Conservation (phyloP, 2,888 invertebrate species). For the Drosophila subsilvestris region DNA sequence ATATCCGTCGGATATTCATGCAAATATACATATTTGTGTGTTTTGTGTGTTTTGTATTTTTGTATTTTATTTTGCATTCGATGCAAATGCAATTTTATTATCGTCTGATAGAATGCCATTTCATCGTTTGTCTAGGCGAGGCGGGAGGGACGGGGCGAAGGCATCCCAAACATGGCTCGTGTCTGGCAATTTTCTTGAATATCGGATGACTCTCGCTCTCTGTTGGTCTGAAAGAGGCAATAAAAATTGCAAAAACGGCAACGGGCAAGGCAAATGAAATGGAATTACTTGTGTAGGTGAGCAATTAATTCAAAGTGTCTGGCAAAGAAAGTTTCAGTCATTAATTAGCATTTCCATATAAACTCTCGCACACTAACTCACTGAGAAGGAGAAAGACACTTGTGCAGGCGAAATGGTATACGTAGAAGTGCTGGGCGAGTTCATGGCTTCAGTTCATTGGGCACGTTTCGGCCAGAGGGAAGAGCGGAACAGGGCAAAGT, state of each 20-base stretch:
- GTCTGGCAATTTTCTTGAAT: slow-evolving; percentile 26
- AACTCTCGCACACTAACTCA: not conserved
- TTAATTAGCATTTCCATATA: slow-evolving; percentile 70
- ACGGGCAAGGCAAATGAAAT: slow-evolving; percentile 39
- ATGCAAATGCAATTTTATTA: slow-evolving; percentile 63
- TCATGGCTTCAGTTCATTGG: slow-evolving; percentile 55
- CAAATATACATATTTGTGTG: slow-evolving; percentile 1
- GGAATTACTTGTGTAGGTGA: slow-evolving; percentile 43
- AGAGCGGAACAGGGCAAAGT: not conserved
- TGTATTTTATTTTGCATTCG: slow-evolving; percentile 46
- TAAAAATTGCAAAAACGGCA: slow-evolving; percentile 18
- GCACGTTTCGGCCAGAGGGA: slow-evolving; percentile 59
- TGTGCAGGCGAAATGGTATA: not conserved
- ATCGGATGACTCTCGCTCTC: slow-evolving; percentile 9
- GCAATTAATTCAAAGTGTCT: slow-evolving; percentile 56
- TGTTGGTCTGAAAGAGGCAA: slow-evolving; percentile 6
- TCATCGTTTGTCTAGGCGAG: slow-evolving; percentile 27
- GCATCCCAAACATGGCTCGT: slow-evolving; percentile 38
- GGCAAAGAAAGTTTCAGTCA: slow-evolving; percentile 64
- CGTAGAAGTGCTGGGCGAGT: slow-evolving; percentile 19
- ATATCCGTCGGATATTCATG: not conserved
- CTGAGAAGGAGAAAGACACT: not conserved
- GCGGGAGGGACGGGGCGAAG: slow-evolving; percentile 7
- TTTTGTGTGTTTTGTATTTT: slow-evolving; percentile 17
- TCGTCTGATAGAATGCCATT: slow-evolving; percentile 62